Evolutionary conservation across 2,113 vertebrate genomes (phyloP), one percentile per base, ranked within the genome.

Genomic region (Kryptolebias marmoratus): DNA sequence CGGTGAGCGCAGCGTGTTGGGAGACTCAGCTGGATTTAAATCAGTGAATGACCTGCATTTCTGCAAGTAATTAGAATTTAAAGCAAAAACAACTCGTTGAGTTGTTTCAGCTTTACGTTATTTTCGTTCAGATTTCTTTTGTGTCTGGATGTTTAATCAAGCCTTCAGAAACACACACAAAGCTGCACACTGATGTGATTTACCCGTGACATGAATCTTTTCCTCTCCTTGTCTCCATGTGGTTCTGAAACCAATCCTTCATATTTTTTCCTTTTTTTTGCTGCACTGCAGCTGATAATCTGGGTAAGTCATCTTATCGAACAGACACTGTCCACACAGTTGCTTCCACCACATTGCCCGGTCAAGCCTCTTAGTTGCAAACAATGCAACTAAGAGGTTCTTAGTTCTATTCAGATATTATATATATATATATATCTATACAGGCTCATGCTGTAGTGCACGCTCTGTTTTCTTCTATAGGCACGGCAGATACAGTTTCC

Each of bases 241-340:
- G 74, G 66, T 81, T 84, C 72, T 78, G 77, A 80, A 74, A 77
- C 76, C 82, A 75, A 36, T 86, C 79, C 79, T 64, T 65, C 80
- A 64, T 58, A 22, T 22, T 22, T 22, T 22, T 22, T 22, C 22
- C 22, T 22, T 22, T 22, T 77, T 78, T 70, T 60, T 76, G 81
- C 78, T 87, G 83, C 75, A 72, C 70, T 89, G 86, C 88, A 94
- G 93, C 92, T 77, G 93, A 94, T 77, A 86, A 81, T 83, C 59
- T 90, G 39, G 92, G 92, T 94, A 93, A 93, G 92, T 94, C 75
- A 68, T 63, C 65, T 54, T 78, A 71, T 77, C 53, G 59, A 68
- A 32, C 30, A 70, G 58, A 79, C 53, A 54, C 53, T 74, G 45
- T 87, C 56, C 50, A 82, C 22, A 62, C 60, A 71, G 61, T 42